Base-by-base conservation (phyloP, 2,888 invertebrate species). In the Troides helena region DNA sequence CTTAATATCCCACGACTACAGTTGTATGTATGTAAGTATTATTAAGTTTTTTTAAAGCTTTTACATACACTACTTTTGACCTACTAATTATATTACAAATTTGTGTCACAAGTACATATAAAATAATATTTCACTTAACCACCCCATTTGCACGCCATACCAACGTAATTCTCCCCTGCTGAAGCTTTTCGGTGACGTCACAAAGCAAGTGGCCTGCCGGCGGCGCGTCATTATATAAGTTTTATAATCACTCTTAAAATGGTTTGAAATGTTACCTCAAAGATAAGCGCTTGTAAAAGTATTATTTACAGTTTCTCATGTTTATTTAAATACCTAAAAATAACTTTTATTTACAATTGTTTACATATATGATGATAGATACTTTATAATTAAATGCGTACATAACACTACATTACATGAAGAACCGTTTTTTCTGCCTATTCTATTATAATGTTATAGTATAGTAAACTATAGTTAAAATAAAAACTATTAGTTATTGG, bases 121-220 rank as follows among this genome's bases (percentile, higher is more conserved):
- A 17, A 50, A 50, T 18, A 50, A 50, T 17, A 50, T 65, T 43
- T 58, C 21, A 56, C 63, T 67, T 60, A 67, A 70, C 63, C 25
- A 67, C 66, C n/a, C 50, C 23, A 60, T 67, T 67, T 60, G 30
- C 70, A 67, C 63, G 70, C 70, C 43, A 70, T 23, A 67, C 59
- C 30, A 63, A 36, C 63, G 60, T 70, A 67, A 67, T 63, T 70
- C 60, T 63, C 50, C 46, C 21, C 57, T 14, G 62, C 58, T 46
- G 46, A 36, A 43, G 63, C 36, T 68, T 70, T 50, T 63, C 21
- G 36, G 57, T 64, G 60, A 70, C 67, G 70, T 67, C 70, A 67
- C 70, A 64, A 70, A 60, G 63, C 60, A 64, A 67, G 63, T 70
- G 46, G 59, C 59, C 21, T 36, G 63, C 66, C 59, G 50, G 66